These are phyloP conservation scores for Mallotus villosus DNA, from an alignment of 2,797 vertebrate species.

Conservation along the genomic window DNA sequence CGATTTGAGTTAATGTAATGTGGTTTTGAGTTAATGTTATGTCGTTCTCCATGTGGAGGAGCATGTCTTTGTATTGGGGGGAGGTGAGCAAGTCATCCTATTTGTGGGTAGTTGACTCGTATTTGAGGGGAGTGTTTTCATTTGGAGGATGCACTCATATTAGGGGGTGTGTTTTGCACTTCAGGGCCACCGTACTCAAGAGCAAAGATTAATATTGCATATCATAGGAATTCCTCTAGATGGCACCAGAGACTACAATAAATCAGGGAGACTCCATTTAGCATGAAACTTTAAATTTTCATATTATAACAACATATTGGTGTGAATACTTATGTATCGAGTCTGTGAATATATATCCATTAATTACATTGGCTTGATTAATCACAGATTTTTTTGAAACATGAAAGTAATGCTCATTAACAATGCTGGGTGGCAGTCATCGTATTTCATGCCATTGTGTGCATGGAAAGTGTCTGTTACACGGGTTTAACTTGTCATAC, in stretches of 20 bases:
- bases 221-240: constrained; percentile 29
- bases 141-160: no score
- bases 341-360: neutral
- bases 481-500: neutral
- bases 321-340: neutral
- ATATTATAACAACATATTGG: neutral
- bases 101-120: no score
- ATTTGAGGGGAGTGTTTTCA: no score
- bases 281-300: neutral
- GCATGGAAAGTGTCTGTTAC: neutral
- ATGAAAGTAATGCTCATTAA: neutral
- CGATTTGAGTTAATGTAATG: no score
- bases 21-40: no score
- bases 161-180: no score
- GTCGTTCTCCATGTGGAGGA: no score
- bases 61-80: no score
- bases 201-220: neutral
- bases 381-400: neutral
- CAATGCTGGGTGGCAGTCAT: neutral
- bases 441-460: neutral
- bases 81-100: no score
- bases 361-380: neutral
- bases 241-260: constrained; percentile 46
- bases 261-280: neutral
- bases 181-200: no score